phyloP scores from a whole-genome alignment of 2,888 invertebrate genomes.

The Rhagonycha fulva region DNA sequence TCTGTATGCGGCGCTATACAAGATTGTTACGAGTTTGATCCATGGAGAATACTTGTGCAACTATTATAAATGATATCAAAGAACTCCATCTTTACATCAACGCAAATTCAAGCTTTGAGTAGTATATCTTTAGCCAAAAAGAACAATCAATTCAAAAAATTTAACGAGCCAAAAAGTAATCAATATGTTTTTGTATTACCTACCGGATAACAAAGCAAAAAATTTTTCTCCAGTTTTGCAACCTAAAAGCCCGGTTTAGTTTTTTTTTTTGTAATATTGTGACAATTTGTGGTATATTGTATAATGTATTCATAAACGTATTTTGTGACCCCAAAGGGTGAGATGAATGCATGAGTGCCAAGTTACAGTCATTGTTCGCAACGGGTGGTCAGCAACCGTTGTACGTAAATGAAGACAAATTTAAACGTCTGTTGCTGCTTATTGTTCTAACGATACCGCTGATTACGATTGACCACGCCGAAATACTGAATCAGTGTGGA shows the following conservation, averaged over 20 bases:
- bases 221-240: not conserved
- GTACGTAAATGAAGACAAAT: slow-evolving; percentile 57
- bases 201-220: not conserved
- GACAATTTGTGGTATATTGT: not conserved
- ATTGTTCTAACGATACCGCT: slow-evolving; percentile 44
- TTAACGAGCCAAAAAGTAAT: not conserved
- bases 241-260: not conserved
- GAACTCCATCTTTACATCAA: not conserved
- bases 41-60: not conserved
- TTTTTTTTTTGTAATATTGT: not conserved
- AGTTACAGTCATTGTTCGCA: slow-evolving; percentile 51
- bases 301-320: not conserved
- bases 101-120: not conserved
- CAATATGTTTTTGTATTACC: not conserved
- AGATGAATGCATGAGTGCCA: slow-evolving; percentile 40
- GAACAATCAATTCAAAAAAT: not conserved
- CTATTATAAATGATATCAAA: not conserved
- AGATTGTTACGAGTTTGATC: slow-evolving; percentile 26
- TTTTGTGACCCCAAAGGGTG: slow-evolving; percentile 11
- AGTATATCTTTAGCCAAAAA: not conserved
- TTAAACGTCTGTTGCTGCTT: slow-evolving; percentile 45
- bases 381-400: slow-evolving; percentile 52
- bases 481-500: slow-evolving; percentile 38
- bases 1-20: slow-evolving; percentile 20
- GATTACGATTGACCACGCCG: slow-evolving; percentile 49